Evolutionary conservation across 2,888 invertebrate genomes (phyloP).

Genomic region (Mycalesis mineus): DNA sequence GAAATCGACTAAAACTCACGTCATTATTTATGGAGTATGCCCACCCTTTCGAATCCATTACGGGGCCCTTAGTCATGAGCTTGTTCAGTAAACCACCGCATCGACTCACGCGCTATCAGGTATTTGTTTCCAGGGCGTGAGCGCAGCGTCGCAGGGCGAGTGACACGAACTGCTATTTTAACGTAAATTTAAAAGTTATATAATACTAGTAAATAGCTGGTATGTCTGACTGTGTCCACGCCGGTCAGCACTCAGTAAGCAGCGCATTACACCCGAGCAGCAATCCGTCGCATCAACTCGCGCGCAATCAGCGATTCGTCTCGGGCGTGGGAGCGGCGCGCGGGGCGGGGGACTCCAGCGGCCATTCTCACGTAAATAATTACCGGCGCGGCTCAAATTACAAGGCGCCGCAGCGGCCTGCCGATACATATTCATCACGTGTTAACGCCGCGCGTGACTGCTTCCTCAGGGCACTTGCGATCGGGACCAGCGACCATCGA

Average conservation of each 20-base stretch:
- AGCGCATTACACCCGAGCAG: conserved; percentile 34
- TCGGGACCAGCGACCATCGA: no score
- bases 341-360: conserved; percentile 30
- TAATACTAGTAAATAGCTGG: no score
- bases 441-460: conserved; percentile 74
- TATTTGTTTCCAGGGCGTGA: no score
- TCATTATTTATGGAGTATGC: no score
- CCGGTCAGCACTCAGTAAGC: not conserved
- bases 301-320: conserved; percentile 75
- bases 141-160: no score
- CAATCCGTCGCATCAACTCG: conserved; percentile 50
- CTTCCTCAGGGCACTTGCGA: conserved; percentile 60
- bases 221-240: not conserved
- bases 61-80: no score
- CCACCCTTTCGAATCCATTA: no score
- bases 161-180: no score
- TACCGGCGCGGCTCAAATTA: conserved; percentile 75
- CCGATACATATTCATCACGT: conserved; percentile 75
- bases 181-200: no score
- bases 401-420: conserved; percentile 71
- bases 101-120: no score
- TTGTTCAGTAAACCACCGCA: no score
- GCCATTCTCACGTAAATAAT: conserved; percentile 77
- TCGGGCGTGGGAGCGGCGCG: conserved; percentile 43
- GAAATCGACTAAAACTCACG: no score